Percentiles rank a stretch among this genome's conserved stretches.
Evolutionary conservation across 2,797 vertebrate genomes (phyloP).

Genomic region (Manis pentadactyla): DNA sequence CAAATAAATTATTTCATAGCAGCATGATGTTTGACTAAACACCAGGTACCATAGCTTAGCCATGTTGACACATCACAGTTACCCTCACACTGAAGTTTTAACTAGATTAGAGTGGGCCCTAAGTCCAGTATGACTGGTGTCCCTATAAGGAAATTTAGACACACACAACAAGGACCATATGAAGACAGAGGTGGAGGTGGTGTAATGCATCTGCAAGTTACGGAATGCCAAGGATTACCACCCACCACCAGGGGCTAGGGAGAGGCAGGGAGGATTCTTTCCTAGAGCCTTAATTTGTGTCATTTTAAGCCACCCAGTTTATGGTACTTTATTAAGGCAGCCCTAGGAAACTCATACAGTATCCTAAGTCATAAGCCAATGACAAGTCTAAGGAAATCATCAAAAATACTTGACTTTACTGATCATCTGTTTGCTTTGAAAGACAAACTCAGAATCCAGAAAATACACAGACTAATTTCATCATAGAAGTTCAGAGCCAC

Average conservation of each 20-base stretch:
- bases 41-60: not conserved
- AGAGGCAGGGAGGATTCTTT: not conserved
- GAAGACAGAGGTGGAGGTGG: not conserved
- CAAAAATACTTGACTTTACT: not conserved
- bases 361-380: not conserved
- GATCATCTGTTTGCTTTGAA: constrained; percentile 31
- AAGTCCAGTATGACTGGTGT: not conserved
- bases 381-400: not conserved
- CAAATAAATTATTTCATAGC: not conserved
- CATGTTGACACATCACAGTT: not conserved
- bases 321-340: not conserved
- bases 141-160: not conserved
- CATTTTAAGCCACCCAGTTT: not conserved
- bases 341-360: not conserved
- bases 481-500: not conserved
- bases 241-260: not conserved
- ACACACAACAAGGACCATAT: not conserved
- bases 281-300: not conserved
- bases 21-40: not conserved
- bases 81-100: not conserved
- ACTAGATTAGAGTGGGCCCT: not conserved
- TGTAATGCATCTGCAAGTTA: not conserved
- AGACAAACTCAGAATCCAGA: constrained; percentile 9
- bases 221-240: not conserved
- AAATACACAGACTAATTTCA: not conserved